phyloP scores from a whole-genome alignment of 2,113 vertebrate genomes.

The Microcebus ravelobensis region DNA sequence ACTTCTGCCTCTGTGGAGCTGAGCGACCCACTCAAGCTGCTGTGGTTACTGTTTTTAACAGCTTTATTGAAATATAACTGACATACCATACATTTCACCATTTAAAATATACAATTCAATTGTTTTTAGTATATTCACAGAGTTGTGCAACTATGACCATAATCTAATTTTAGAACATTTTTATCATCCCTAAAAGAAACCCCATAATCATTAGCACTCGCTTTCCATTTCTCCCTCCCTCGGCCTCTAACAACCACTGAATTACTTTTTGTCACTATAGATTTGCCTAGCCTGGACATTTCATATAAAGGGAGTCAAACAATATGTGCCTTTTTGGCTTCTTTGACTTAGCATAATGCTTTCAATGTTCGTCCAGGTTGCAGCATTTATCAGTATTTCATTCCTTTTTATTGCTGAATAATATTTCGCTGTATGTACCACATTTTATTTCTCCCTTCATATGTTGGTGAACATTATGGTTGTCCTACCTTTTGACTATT shows the following conservation, averaged over 20 bases:
- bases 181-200: not conserved
- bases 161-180: constrained; percentile 44
- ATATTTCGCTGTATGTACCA: not conserved
- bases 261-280: not conserved
- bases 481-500: not conserved
- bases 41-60: not conserved
- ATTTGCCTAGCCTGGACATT: not conserved
- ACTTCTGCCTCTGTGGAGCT: not conserved
- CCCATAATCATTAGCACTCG: not conserved
- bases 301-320: not conserved
- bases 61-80: not conserved
- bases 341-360: constrained; percentile 9
- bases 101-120: not conserved
- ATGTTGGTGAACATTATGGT: not conserved
- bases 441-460: not conserved
- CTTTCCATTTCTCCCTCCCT: not conserved
- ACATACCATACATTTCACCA: not conserved
- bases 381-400: not conserved
- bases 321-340: not conserved
- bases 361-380: not conserved
- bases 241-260: not conserved
- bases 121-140: not conserved
- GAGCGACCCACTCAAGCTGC: not conserved
- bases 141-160: not conserved
- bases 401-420: constrained; percentile 4